Evolutionary conservation across 2,797 vertebrate species (phyloP).

Genomic region (Onychomys leucogaster): DNA sequence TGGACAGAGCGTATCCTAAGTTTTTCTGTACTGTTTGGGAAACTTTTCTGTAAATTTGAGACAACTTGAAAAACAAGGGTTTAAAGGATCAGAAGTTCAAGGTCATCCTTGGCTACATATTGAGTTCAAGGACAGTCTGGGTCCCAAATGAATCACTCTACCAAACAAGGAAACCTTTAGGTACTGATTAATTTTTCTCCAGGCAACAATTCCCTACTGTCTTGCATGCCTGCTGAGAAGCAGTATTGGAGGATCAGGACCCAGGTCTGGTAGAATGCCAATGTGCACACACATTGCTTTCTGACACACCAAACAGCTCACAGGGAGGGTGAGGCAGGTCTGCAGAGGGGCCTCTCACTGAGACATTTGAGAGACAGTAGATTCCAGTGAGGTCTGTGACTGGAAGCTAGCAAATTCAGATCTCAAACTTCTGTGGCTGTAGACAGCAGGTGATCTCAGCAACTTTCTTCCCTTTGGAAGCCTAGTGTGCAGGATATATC

Average conservation of each 20-base stretch:
- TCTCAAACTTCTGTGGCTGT: neutral
- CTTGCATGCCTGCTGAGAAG: neutral
- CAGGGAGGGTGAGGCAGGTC: neutral
- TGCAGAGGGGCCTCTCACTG: neutral
- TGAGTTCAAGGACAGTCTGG: neutral
- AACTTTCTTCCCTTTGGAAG: slow-evolving; percentile 11
- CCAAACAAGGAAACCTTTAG: neutral
- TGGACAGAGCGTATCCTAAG: neutral
- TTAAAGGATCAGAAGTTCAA: neutral
- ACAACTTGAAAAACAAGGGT: neutral
- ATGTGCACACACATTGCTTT: neutral
- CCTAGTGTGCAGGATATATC: neutral
- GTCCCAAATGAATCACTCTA: neutral
- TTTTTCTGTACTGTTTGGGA: neutral
- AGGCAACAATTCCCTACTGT: neutral
- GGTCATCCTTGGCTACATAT: neutral
- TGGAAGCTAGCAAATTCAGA: neutral
- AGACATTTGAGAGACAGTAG: neutral
- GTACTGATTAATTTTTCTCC: neutral
- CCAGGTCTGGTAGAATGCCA: neutral
- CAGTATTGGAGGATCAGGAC: neutral
- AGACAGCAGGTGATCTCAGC: slow-evolving; percentile 17
- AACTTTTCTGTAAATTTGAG: neutral
- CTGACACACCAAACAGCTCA: neutral
- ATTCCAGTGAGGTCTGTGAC: neutral